A percentile compares a stretch with the other conserved stretches of the same genome.
Conservation (phyloP, 2,113 vertebrate species). For the Spermophilus dauricus region DNA sequence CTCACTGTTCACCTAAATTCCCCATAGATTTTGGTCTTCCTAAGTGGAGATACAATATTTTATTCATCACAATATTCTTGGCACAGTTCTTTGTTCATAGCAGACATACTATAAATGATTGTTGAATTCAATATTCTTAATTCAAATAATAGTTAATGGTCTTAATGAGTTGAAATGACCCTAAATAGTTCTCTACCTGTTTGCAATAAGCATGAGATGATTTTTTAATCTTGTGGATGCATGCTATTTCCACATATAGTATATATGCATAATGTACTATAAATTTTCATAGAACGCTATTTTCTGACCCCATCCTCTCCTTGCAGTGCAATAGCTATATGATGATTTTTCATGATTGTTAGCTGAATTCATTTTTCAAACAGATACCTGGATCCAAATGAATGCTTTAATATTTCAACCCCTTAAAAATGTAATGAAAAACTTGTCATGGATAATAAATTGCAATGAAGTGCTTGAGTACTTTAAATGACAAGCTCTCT, state of each 20-base stretch:
- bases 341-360: slow-evolving; percentile 49
- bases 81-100: neutral
- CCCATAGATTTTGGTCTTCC: neutral
- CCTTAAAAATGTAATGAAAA: slow-evolving; percentile 76
- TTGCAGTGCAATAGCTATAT: neutral
- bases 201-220: neutral
- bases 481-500: slow-evolving; percentile 14
- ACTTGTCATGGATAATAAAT: slow-evolving; percentile 46
- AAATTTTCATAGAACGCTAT: slow-evolving; percentile 41
- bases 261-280: neutral
- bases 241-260: neutral
- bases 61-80: neutral
- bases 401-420: slow-evolving; percentile 66
- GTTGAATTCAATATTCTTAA: slow-evolving; percentile 23
- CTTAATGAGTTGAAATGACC: slow-evolving; percentile 3
- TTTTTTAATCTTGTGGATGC: neutral
- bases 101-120: neutral
- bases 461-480: slow-evolving; percentile 23
- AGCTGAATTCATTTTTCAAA: slow-evolving; percentile 43
- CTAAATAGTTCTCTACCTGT: neutral
- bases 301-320: neutral
- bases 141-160: slow-evolving; percentile 25
- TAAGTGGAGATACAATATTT: neutral
- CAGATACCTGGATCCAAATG: slow-evolving; percentile 56
- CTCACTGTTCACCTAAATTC: neutral